Evolutionary conservation across 2,113 vertebrate species (phyloP).

Genomic region (Anseranas semipalmata): DNA sequence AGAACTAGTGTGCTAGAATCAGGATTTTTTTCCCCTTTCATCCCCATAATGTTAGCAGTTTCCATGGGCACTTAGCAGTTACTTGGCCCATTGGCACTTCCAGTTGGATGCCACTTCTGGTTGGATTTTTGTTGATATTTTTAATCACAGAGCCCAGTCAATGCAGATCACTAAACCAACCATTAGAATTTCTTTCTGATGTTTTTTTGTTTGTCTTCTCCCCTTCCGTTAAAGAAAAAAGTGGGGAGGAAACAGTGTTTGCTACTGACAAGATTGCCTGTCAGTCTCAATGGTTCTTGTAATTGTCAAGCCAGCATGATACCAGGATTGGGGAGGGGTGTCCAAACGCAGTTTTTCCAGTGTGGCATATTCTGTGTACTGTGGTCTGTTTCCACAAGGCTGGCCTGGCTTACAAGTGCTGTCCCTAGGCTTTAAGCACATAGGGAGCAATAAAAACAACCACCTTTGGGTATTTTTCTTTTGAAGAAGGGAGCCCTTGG

Average conservation of each 20-base stretch:
- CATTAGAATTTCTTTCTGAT: constrained; percentile 55
- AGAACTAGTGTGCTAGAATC: background rate
- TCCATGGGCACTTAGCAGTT: background rate
- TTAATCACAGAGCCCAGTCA: constrained; percentile 68
- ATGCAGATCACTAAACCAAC: constrained; percentile 73
- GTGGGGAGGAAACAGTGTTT: constrained; percentile 15
- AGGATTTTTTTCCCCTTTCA: constrained; percentile 62
- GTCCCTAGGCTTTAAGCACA: constrained; percentile 72
- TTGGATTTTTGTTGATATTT: constrained; percentile 9
- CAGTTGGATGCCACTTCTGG: constrained; percentile 12
- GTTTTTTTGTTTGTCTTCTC: constrained; percentile 28
- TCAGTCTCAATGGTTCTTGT: constrained; percentile 60
- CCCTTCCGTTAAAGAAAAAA: constrained; percentile 41
- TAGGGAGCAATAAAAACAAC: constrained; percentile 58
- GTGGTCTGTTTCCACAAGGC: constrained; percentile 56
- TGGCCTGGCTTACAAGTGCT: constrained; percentile 74
- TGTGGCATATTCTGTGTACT: constrained; percentile 39
- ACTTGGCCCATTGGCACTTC: background rate
- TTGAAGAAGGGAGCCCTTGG: constrained; percentile 94
- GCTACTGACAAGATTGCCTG: background rate
- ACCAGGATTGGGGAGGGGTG: constrained; percentile 23
- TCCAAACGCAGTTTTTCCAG: constrained; percentile 19
- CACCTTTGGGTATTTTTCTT: constrained; percentile 78
- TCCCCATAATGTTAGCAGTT: background rate
- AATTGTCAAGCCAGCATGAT: constrained; percentile 60